Conservation (phyloP, 1,140 invertebrate genomes). For the Drosophila lacteicornis region DNA sequence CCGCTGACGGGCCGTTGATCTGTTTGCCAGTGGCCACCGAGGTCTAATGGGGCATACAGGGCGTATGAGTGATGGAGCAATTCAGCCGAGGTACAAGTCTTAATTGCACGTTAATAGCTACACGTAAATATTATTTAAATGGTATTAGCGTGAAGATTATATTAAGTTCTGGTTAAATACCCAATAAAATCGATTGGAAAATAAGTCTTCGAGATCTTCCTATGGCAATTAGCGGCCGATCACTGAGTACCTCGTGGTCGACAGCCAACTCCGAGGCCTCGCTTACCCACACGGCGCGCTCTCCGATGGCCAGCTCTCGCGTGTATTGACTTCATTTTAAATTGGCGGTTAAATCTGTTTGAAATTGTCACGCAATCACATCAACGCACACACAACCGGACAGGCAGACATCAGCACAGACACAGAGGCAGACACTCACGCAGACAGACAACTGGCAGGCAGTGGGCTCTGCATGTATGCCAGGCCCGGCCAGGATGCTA, state of each 20-base stretch:
- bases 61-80: background rate
- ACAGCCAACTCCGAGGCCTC: background rate
- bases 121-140: background rate
- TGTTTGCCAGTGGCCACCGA: conserved; percentile 29
- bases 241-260: conserved; percentile 10
- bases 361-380: conserved; percentile 82
- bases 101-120: no score
- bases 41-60: background rate
- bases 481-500: conserved; percentile 7
- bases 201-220: background rate
- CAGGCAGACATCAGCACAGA: conserved; percentile 36
- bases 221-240: background rate
- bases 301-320: conserved; percentile 46
- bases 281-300: background rate
- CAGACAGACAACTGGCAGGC: conserved; percentile 45
- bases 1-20: conserved; percentile 74
- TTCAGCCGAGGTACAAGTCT: background rate
- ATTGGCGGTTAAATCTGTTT: conserved; percentile 84
- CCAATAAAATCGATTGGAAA: no score
- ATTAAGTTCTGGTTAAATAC: no score
- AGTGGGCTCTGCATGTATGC: conserved; percentile 19
- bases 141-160: background rate
- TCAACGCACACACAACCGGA: conserved; percentile 45
- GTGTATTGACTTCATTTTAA: conserved; percentile 84
- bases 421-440: conserved; percentile 25